These are phyloP conservation scores for Andrena dorsata DNA, from an alignment of 2,888 invertebrate genomes.

Conservation along the genomic window DNA sequence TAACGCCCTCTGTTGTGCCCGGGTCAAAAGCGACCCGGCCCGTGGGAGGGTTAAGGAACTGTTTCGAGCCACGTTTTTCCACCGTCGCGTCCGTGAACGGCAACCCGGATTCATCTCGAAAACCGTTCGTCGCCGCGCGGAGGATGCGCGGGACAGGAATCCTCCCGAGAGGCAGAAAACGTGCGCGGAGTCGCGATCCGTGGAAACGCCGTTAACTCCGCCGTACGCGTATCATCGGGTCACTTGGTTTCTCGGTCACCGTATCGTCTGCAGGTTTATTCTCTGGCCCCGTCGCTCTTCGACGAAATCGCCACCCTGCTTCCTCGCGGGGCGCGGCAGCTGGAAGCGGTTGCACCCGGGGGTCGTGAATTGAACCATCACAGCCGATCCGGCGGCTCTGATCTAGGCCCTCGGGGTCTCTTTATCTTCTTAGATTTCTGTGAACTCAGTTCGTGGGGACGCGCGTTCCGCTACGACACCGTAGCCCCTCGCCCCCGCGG, in stretches of 20 bases:
- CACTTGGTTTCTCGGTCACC: constrained; percentile 83
- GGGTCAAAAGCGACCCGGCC: no score
- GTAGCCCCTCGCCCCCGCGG: no score
- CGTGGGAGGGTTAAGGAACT: background rate
- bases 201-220: constrained; percentile 80
- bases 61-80: background rate
- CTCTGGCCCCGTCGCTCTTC: constrained; percentile 17
- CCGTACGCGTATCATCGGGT: constrained; percentile 78
- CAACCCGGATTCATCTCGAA: constrained; percentile 33
- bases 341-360: no score
- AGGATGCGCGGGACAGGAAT: constrained; percentile 46
- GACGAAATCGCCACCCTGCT: background rate
- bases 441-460: no score
- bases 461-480: background rate
- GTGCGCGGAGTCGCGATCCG: constrained; percentile 67
- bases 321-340: no score
- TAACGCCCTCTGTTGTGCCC: no score
- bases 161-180: constrained; percentile 41
- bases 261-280: constrained; percentile 56
- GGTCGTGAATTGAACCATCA: no score
- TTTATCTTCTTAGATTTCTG: no score
- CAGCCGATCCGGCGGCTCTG: no score
- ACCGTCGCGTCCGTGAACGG: constrained; percentile 6
- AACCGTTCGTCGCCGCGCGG: constrained; percentile 62
- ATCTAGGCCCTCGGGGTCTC: no score